Evolutionary conservation across 2,888 invertebrate genomes (phyloP).

Genomic region (Dolichomitus sp.): DNA sequence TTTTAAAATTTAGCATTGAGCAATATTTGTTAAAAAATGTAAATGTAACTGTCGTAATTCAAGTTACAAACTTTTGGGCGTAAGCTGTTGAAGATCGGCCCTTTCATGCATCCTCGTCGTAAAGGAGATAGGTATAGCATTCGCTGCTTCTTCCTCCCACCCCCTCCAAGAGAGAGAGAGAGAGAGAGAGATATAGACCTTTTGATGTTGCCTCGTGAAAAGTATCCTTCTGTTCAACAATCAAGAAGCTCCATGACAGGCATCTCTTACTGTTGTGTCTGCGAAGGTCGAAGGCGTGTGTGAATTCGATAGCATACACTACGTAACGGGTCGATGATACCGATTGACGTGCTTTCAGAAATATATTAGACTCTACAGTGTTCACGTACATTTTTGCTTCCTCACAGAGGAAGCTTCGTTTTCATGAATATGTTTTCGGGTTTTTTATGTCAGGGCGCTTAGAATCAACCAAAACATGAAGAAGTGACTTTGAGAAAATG

Average conservation of each 20-base stretch:
- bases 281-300: slow-evolving; percentile 8
- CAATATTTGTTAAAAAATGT: neutral
- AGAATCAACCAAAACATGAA: no score
- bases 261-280: slow-evolving; percentile 6
- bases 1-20: neutral
- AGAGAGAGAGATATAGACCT: slow-evolving; percentile 16
- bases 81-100: slow-evolving; percentile 16
- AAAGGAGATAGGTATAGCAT: neutral
- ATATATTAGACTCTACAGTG: no score
- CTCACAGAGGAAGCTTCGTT: no score
- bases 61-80: neutral
- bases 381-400: no score
- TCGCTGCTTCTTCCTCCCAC: neutral
- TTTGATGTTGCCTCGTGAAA: slow-evolving; percentile 20
- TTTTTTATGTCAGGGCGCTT: no score
- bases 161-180: no score
- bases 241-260: neutral
- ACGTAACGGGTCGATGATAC: neutral
- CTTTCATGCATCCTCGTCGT: slow-evolving; percentile 18
- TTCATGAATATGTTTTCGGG: no score
- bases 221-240: neutral
- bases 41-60: neutral
- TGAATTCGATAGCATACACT: slow-evolving; percentile 34
- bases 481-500: no score
- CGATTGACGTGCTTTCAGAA: neutral